Percentiles rank a stretch among this genome's conserved stretches.
Evolutionary conservation across 2,113 vertebrate genomes (phyloP).

Genomic region (Hyaena hyaena): DNA sequence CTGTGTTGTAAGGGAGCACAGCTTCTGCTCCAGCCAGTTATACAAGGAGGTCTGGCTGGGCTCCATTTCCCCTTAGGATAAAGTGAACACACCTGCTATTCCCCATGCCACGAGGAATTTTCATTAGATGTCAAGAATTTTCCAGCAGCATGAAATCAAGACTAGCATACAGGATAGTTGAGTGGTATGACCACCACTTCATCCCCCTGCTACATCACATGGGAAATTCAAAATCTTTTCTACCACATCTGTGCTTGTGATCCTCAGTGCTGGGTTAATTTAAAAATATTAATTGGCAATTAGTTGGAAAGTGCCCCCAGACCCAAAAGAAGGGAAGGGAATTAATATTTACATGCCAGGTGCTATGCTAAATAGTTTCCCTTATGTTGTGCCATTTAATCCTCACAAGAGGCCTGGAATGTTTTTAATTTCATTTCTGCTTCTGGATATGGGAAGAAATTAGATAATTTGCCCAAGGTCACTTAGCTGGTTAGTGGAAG

Average conservation of each 20-base stretch:
- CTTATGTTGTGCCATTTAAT: not conserved
- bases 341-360: not conserved
- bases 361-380: not conserved
- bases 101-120: not conserved
- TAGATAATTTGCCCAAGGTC: not conserved
- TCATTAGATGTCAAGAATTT: constrained; percentile 32
- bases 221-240: constrained; percentile 7
- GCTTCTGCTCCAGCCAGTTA: not conserved
- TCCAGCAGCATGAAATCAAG: not conserved
- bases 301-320: not conserved
- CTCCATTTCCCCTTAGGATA: not conserved
- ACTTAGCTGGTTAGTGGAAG: not conserved
- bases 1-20: not conserved
- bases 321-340: not conserved
- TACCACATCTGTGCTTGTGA: not conserved
- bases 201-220: not conserved
- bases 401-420: not conserved
- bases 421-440: constrained; percentile 3
- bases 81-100: not conserved
- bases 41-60: not conserved
- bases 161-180: not conserved
- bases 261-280: not conserved
- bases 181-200: not conserved
- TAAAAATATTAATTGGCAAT: not conserved
- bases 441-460: not conserved